Conservation (phyloP, 2,888 invertebrate species). For the Cephus pygmeus region DNA sequence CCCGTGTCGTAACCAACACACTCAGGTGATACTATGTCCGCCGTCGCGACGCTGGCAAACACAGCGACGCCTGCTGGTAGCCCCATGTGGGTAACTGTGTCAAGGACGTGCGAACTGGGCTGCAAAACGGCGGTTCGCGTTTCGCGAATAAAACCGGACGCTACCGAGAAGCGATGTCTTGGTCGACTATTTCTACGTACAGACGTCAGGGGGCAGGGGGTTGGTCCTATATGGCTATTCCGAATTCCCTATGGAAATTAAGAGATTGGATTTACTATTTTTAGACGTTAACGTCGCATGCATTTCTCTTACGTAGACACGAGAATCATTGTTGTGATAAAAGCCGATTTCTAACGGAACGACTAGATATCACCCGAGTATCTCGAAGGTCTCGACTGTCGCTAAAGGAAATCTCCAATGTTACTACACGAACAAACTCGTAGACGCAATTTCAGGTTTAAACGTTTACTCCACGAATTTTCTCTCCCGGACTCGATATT, state of each 20-base stretch:
- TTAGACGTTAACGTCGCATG: background rate
- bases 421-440: background rate
- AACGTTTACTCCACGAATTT: background rate
- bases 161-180: background rate
- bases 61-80: constrained; percentile 31
- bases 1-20: constrained; percentile 4
- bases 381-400: background rate
- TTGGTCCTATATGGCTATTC: background rate
- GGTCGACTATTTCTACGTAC: background rate
- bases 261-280: background rate
- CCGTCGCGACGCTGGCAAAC: constrained; percentile 16
- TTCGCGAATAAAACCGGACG: constrained; percentile 31
- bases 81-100: constrained; percentile 65
- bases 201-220: background rate
- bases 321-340: background rate
- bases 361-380: background rate
- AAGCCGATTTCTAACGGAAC: background rate
- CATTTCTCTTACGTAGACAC: background rate
- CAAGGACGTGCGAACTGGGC: constrained; percentile 66
- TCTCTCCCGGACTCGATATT: background rate
- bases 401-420: background rate
- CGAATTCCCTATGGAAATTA: background rate
- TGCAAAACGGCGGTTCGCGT: constrained; percentile 55
- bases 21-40: background rate
- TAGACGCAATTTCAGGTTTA: background rate